A percentile compares a stretch with the other conserved stretches of the same genome.
Evolutionary conservation across 1,140 invertebrate species (phyloP).

Genomic region (Drosophila azteca): DNA sequence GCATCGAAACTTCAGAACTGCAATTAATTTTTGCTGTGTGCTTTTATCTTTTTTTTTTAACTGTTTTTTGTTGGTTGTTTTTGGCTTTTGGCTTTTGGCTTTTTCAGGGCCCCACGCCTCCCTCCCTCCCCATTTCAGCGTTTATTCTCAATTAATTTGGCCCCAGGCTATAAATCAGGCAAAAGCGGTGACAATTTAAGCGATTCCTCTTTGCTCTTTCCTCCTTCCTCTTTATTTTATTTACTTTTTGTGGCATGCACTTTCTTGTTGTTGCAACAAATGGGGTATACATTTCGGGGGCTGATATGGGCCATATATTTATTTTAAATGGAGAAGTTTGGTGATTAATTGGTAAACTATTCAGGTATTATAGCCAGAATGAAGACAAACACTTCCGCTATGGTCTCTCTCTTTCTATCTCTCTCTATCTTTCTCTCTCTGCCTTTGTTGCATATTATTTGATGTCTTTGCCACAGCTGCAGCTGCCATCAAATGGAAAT

Average conservation of each 20-base stretch:
- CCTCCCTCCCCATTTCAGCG: slow-evolving; percentile 3
- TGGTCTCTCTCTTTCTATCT: no score
- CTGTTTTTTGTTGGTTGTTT: slow-evolving; percentile 14
- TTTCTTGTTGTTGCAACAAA: not conserved
- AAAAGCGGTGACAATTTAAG: slow-evolving; percentile 42
- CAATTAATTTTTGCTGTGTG: slow-evolving; percentile 59
- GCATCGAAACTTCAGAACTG: slow-evolving; percentile 58
- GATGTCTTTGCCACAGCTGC: not conserved
- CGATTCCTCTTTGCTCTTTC: slow-evolving; percentile 8
- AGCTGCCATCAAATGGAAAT: no score
- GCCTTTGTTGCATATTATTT: no score
- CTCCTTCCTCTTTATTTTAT: slow-evolving; percentile 11
- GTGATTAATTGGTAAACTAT: no score
- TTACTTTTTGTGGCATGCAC: slow-evolving; percentile 10
- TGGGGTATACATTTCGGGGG: no score
- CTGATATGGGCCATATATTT: no score
- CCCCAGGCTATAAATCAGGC: slow-evolving; percentile 51
- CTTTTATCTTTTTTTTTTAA: slow-evolving; percentile 15
- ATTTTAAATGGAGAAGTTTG: no score
- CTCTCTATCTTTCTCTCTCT: no score
- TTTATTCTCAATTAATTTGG: slow-evolving; percentile 61
- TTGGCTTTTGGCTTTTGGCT: slow-evolving; percentile 6
- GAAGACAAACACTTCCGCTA: no score
- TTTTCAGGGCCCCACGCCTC: no score
- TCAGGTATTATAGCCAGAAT: no score